phyloP scores from a whole-genome alignment of 2,113 vertebrate genomes.

The Podarcis raffonei region DNA sequence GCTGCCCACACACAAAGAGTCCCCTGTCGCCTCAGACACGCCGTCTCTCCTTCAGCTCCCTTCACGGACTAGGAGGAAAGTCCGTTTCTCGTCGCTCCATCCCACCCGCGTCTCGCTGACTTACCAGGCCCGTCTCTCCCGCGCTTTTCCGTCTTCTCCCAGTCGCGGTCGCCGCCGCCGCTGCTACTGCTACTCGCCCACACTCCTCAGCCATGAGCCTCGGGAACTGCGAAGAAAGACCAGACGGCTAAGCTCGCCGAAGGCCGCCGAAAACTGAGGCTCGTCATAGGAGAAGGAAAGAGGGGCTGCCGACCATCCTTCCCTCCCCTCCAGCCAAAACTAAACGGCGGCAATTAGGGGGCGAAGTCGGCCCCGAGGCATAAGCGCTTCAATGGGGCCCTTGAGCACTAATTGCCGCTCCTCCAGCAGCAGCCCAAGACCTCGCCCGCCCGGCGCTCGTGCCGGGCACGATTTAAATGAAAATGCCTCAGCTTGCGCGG shows the following conservation, averaged over 20 bases:
- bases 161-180: constrained; percentile 62
- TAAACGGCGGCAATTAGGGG: constrained; percentile 87
- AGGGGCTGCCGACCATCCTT: constrained; percentile 41
- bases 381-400: constrained; percentile 86
- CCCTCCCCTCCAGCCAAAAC: constrained; percentile 23
- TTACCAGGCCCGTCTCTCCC: constrained; percentile 70
- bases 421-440: constrained; percentile 48
- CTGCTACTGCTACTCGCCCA: constrained; percentile 68
- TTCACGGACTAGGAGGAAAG: neutral
- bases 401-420: constrained; percentile 83
- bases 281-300: neutral
- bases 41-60: neutral
- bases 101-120: constrained; percentile 10
- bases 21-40: too few relatives aligned
- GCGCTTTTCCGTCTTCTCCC: constrained; percentile 67
- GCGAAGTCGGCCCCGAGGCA: constrained; percentile 73
- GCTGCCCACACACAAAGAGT: neutral
- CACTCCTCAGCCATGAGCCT: constrained; percentile 82
- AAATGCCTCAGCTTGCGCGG: constrained; percentile 77
- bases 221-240: constrained; percentile 48
- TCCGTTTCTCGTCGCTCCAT: neutral
- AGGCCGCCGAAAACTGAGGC: neutral
- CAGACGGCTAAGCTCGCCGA: neutral
- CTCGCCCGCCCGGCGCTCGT: constrained; percentile 66
- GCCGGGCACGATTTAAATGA: constrained; percentile 76